A percentile compares a stretch with the other conserved stretches of the same genome.
phyloP scores from a whole-genome alignment of 2,797 vertebrate species.

The Molossus molossus region DNA sequence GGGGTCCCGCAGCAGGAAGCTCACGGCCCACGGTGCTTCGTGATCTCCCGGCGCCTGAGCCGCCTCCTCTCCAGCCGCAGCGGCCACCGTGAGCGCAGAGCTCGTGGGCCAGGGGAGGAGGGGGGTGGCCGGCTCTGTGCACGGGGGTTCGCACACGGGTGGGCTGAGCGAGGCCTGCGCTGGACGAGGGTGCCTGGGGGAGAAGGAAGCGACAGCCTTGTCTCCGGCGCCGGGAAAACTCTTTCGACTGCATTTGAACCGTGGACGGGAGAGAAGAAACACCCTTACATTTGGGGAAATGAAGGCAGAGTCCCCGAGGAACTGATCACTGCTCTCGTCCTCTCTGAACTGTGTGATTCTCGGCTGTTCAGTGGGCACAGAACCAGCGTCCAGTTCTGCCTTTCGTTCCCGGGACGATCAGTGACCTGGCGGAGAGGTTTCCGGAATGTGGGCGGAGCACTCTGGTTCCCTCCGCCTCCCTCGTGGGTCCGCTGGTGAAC shows the following conservation, averaged over 20 bases:
- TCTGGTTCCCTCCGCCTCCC: rapidly evolving
- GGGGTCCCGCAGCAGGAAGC: rapidly evolving
- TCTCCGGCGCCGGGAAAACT: rapidly evolving
- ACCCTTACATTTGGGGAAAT: rapidly evolving
- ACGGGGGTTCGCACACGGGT: rapidly evolving
- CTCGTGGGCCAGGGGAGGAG: not conserved
- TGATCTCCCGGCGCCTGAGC: not conserved
- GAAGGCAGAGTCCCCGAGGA: rapidly evolving
- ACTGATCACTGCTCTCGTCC: not conserved
- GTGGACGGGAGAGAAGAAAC: rapidly evolving
- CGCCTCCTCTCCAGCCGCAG: not conserved
- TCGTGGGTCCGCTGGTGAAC: rapidly evolving
- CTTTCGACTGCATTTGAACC: not conserved
- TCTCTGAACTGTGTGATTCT: not conserved
- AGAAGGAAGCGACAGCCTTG: rapidly evolving
- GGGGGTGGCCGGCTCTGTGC: rapidly evolving
- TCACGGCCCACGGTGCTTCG: rapidly evolving
- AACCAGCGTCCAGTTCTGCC: no score
- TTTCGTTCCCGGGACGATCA: no score
- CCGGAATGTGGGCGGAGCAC: not conserved
- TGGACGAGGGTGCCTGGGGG: rapidly evolving
- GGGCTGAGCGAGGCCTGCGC: rapidly evolving
- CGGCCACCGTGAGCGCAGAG: rapidly evolving
- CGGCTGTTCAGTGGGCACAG: no score
- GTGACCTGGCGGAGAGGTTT: not conserved